Evolutionary conservation across 2,113 vertebrate genomes (phyloP).

Genomic region (Tupaia tana): DNA sequence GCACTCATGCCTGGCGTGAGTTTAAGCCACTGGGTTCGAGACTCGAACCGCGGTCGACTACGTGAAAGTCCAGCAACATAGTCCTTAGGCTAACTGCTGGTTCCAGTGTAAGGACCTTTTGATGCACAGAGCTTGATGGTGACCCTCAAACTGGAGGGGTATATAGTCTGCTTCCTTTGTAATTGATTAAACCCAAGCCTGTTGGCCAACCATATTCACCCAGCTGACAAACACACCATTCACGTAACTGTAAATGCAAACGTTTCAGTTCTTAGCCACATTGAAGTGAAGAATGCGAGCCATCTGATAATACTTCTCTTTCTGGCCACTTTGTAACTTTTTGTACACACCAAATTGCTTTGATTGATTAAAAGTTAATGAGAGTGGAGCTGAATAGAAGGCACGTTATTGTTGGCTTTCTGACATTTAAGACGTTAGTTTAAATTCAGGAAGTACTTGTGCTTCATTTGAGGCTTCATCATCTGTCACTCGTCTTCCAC

Average conservation of each 20-base stretch:
- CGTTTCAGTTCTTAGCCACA: not conserved
- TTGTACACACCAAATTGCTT: conserved; percentile 35
- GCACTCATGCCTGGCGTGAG: too few species aligned
- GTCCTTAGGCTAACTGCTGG: too few species aligned
- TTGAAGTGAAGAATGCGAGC: not conserved
- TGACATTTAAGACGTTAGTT: conserved; percentile 62
- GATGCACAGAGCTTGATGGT: not conserved
- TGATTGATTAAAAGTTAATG: conserved; percentile 58
- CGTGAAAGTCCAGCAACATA: too few species aligned
- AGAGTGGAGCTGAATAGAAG: not conserved
- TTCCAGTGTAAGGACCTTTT: not conserved
- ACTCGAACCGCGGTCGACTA: too few species aligned
- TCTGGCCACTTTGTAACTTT: not conserved
- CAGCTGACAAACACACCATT: not conserved
- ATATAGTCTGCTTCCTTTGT: not conserved
- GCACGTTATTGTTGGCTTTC: conserved; percentile 21
- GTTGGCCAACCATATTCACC: not conserved
- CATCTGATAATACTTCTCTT: not conserved
- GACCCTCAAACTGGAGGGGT: not conserved
- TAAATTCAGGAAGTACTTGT: conserved; percentile 56
- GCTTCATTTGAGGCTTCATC: conserved; percentile 6
- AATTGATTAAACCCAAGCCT: not conserved
- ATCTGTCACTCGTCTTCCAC: not conserved
- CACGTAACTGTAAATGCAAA: not conserved
- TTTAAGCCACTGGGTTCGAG: too few species aligned